Base-by-base conservation (phyloP, 2,797 vertebrate genomes). In the Phoebastria nigripes region DNA sequence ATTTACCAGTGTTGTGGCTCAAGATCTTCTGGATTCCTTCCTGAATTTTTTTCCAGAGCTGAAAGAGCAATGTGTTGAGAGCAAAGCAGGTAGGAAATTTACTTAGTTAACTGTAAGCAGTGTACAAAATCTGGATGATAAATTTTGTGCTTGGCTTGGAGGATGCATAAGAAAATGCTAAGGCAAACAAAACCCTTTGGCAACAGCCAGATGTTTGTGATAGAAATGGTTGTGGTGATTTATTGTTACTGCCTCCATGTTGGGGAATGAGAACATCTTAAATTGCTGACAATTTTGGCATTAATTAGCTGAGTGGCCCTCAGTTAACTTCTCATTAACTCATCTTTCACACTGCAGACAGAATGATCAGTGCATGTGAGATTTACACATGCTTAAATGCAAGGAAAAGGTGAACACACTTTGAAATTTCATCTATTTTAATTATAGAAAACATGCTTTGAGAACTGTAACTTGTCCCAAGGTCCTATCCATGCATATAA, bases 21-120 rank as follows among this genome's bases (percentile, higher is more conserved):
- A 99, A 97, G 99, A 99, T 97, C 98, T 99, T 92, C 98, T 99
- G 74, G 98, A 99, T 93, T 99, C 98, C 94, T 99, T 99, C 98
- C 98, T 99, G 94, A 96, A 97, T 74, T 99, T 98, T 94, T 99
- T 99, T 89, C 99, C 99, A 0, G 98, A 99, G 93, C 97, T 99
- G 95, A 98, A 98, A 97, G 98, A 98, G 39, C 98, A 98, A 42
- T 98, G 98, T 2, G 98, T 99, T 58, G 97, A 98, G 63, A 98
- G 98, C 90, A 98, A 98, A 97, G 98, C 99, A 97, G 99, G 99
- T 99, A 91, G 96, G 98, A 77, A 55, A 41, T 74, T 42, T 49
- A 59, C 25, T 71, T 71, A 59, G 5, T 37, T 84, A 71, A 66
- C 58, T 79, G 59, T 59, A 70, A 73, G 49, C 46, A 42, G 8